These are phyloP conservation scores for Parazoanthus swiftii DNA, from an alignment of 92 coral and sea anemone genomes.

Conservation along the genomic window DNA sequence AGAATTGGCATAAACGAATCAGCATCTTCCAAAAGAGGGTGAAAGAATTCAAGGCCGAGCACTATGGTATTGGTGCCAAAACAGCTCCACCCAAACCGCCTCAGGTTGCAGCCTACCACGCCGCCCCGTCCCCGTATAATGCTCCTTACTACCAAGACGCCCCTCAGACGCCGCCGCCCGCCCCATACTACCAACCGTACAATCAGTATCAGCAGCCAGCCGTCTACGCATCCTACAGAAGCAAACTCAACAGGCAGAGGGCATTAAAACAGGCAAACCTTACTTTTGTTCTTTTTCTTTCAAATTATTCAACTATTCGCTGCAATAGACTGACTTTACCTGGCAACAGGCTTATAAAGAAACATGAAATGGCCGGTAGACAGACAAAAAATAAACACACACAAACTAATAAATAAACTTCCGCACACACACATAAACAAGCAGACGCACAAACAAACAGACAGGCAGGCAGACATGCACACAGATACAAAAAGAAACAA, in stretches of 20 bases:
- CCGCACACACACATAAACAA: too few species aligned
- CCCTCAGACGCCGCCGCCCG: conserved; percentile 37
- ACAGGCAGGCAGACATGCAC: neutral
- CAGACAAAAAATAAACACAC: neutral
- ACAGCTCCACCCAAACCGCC: conserved; percentile 48
- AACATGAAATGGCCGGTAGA: neutral
- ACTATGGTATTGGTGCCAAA: conserved; percentile 37
- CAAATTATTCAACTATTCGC: neutral
- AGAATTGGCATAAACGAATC: conserved; percentile 77
- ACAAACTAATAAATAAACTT: too few species aligned
- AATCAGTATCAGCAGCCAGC: conserved; percentile 33
- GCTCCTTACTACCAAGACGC: conserved; percentile 21
- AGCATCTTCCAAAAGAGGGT: conserved; percentile 44
- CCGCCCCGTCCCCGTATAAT: neutral
- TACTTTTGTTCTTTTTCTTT: neutral
- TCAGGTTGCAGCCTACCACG: conserved; percentile 48
- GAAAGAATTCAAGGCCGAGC: conserved; percentile 67
- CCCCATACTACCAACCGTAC: conserved; percentile 36
- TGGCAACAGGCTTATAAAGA: neutral
- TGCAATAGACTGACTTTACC: neutral
- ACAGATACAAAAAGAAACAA: neutral
- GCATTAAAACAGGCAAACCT: conserved; percentile 12
- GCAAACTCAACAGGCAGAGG: conserved; percentile 3
- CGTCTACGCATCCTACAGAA: conserved; percentile 25
- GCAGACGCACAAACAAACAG: neutral